These are phyloP conservation scores for Dreissena polymorpha DNA, from an alignment of 1,140 invertebrate genomes.

Conservation along the genomic window DNA sequence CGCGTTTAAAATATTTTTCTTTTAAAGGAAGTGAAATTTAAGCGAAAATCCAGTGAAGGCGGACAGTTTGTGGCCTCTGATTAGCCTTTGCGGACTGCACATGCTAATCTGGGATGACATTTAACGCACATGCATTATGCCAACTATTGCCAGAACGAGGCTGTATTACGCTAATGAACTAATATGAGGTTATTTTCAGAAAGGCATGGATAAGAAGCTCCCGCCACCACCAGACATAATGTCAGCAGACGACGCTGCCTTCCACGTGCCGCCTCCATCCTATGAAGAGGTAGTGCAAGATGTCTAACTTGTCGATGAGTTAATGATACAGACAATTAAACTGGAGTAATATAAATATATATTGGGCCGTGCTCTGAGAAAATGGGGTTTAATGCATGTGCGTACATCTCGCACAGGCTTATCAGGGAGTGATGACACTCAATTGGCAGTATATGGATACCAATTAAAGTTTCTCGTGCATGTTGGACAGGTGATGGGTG, in stretches of 20 bases:
- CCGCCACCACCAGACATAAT: background rate
- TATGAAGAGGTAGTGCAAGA: conserved; percentile 33
- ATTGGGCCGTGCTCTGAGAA: background rate
- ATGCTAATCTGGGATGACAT: too few species aligned
- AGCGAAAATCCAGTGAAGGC: too few species aligned
- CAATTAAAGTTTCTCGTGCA: background rate
- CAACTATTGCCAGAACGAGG: too few species aligned
- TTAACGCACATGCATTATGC: too few species aligned
- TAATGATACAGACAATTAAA: background rate
- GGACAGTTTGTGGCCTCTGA: too few species aligned
- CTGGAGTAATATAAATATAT: background rate
- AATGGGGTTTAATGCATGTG: background rate
- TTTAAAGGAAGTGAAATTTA: too few species aligned
- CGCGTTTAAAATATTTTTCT: too few species aligned
- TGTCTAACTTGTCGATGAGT: background rate
- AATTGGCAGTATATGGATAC: too few species aligned
- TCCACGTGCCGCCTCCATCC: conserved; percentile 27
- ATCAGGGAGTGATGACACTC: background rate
- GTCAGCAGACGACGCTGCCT: conserved; percentile 39
- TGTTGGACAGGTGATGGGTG: conserved; percentile 40
- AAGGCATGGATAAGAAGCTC: background rate
- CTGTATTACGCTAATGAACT: too few species aligned
- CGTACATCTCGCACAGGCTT: background rate
- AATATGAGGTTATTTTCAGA: too few species aligned
- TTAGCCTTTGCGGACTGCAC: too few species aligned